These are phyloP conservation scores for Mirounga angustirostris DNA, from an alignment of 2,113 vertebrate genomes.

Conservation along the genomic window DNA sequence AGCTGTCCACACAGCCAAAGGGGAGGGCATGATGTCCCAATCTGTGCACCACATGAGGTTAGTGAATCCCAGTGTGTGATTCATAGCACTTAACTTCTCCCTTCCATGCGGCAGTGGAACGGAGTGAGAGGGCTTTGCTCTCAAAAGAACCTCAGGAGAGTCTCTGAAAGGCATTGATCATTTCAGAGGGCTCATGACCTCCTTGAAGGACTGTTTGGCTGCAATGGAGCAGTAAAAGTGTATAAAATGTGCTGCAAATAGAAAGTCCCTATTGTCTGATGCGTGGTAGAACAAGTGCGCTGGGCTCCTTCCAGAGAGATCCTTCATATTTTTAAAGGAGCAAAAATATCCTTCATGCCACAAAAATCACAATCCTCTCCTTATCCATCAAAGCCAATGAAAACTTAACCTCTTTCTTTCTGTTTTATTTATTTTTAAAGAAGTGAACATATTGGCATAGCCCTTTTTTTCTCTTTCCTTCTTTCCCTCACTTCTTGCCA, in stretches of 20 bases:
- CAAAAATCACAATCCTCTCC: background rate
- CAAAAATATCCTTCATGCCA: background rate
- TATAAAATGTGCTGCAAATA: background rate
- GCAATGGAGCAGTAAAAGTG: background rate
- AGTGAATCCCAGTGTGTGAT: background rate
- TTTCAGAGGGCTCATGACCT: background rate
- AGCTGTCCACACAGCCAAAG: background rate
- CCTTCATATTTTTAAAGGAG: conserved; percentile 7
- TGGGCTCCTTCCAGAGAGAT: background rate
- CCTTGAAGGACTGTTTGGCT: background rate
- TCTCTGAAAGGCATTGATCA: background rate
- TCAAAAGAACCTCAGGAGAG: background rate
- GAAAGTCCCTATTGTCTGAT: background rate
- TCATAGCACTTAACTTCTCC: background rate
- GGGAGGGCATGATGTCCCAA: background rate
- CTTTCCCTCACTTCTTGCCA: background rate
- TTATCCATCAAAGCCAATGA: background rate
- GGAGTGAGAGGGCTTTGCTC: background rate
- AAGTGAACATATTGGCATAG: background rate
- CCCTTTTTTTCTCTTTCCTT: background rate
- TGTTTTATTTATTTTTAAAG: background rate
- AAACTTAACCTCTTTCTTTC: background rate
- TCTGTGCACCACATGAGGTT: background rate
- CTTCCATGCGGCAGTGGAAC: background rate
- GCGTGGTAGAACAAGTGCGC: background rate